Base-by-base conservation (phyloP, 1,140 invertebrate genomes). In the Bombus affinis region DNA sequence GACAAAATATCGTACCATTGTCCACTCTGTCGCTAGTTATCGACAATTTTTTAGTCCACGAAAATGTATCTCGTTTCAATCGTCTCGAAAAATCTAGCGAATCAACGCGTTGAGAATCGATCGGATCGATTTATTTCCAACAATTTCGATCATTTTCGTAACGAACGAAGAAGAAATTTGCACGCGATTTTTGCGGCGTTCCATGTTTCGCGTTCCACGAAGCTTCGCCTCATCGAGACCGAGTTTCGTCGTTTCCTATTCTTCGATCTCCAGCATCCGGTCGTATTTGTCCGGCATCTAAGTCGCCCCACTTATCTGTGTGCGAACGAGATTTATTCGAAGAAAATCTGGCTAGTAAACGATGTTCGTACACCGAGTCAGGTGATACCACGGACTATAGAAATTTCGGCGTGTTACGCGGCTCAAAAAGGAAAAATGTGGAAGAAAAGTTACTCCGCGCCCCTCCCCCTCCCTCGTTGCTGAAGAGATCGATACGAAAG, bases 401-500 rank as follows among this genome's bases (percentile, higher is more conserved):
- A 15, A 6, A 32, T 32, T 32, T 18, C n/a, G 6, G 65, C 15
- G 65, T 18, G 65, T 66, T 35, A 32, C 77, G 86, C 81, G 76
- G 77, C 82, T 81, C 65, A 79, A 89, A 87, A 78, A 81, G 84
- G 57, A 53, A 77, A 86, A 82, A 90, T 81, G 77, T 88, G 81
- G 83, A 82, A 85, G 86, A 87, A 90, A 90, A 88, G 83, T 83
- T 90, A 83, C 68, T 42, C 68, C 37, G n/a, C 47, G 25, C 44
- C 39, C 73, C 44, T 32, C 32, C 15, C 32, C 25, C 35, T 2
- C 37, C 62, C 35, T 4, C 44, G 72, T 57, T 35, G 62, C 44
- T 57, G 13, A 42, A 65, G n/a, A 76, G 81, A 81, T 91, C 90
- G 87, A 91, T 86, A 90, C 44, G 75, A 73, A 72, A 59, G 88